Conservation (phyloP, 2,797 vertebrate genomes). For the Rhinoraja longicauda region DNA sequence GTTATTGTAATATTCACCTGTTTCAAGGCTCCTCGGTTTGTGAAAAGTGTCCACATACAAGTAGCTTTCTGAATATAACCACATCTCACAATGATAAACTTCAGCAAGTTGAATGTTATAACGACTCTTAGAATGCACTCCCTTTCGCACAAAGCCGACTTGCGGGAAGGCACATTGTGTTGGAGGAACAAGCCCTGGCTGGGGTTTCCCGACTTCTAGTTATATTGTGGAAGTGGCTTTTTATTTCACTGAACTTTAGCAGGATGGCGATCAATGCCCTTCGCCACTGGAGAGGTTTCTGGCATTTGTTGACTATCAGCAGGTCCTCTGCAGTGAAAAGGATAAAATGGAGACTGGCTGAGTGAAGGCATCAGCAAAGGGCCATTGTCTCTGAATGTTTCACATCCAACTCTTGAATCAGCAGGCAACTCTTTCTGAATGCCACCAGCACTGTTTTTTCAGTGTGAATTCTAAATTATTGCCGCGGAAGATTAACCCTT, state of each 20-base stretch:
- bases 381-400: neutral
- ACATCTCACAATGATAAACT: neutral
- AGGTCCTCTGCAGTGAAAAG: neutral
- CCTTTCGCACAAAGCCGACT: neutral
- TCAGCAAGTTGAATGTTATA: too few relatives aligned
- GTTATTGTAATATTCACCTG: neutral
- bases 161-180: neutral
- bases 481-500: neutral
- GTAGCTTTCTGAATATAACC: neutral
- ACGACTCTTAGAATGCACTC: neutral
- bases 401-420: neutral
- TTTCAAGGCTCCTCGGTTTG: neutral
- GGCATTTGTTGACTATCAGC: constrained; percentile 24
- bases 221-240: constrained; percentile 1
- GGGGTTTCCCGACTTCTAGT: neutral
- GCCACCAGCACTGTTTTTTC: neutral
- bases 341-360: neutral
- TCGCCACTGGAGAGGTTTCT: constrained; percentile 33
- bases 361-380: neutral
- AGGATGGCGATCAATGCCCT: constrained; percentile 8
- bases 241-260: constrained; percentile 27
- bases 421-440: neutral
- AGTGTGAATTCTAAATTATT: neutral
- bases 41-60: neutral
- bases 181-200: neutral